phyloP scores from a whole-genome alignment of 2,888 invertebrate genomes.

The Parnassius mnemosyne region DNA sequence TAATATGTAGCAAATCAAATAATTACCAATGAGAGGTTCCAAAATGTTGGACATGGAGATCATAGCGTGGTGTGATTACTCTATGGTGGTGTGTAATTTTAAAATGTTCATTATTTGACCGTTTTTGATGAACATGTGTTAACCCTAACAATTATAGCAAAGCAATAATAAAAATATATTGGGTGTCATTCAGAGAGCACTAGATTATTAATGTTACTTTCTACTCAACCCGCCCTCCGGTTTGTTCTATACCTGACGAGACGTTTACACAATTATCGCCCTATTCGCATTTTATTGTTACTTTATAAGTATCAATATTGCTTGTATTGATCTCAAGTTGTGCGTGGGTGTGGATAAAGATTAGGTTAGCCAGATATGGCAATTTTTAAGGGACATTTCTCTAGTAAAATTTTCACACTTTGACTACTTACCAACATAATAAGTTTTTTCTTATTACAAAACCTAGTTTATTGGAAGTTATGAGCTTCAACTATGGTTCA shows the following conservation, averaged over 20 bases:
- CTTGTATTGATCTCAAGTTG: constrained; percentile 13
- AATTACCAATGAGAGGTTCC: too few species aligned
- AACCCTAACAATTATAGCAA: constrained; percentile 5
- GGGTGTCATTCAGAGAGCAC: constrained; percentile 14
- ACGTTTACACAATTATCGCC: constrained; percentile 16
- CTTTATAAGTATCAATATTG: constrained; percentile 21
- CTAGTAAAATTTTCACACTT: background rate
- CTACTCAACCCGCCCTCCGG: constrained; percentile 16
- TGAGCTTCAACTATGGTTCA: too few species aligned
- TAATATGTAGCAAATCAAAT: too few species aligned
- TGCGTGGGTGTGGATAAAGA: constrained; percentile 19
- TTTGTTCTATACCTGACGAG: constrained; percentile 6
- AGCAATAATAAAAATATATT: constrained; percentile 8
- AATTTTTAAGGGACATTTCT: constrained; percentile 7
- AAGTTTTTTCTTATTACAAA: too few species aligned
- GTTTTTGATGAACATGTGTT: too few species aligned
- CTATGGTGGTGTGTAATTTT: too few species aligned
- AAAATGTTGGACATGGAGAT: too few species aligned
- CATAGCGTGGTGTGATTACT: too few species aligned
- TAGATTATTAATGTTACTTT: constrained; percentile 3
- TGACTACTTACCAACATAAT: too few species aligned
- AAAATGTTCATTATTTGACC: too few species aligned
- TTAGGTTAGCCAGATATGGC: constrained; percentile 13
- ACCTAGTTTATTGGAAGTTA: too few species aligned
- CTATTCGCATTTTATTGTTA: constrained; percentile 19